phyloP scores from a whole-genome alignment of 64 coral and sea anemone species.

The Stichodactyla mertensii region DNA sequence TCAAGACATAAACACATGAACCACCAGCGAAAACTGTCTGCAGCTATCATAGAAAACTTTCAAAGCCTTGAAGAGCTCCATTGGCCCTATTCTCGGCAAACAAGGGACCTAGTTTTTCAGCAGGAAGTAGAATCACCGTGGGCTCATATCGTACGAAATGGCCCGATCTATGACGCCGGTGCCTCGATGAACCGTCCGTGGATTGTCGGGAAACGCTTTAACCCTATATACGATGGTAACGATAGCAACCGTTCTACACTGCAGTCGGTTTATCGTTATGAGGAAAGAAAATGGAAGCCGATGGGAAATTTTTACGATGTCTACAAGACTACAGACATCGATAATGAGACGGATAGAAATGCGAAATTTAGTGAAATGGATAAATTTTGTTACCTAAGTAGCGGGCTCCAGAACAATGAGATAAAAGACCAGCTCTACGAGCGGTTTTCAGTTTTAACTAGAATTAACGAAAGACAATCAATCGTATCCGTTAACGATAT shows the following conservation, averaged over 20 bases:
- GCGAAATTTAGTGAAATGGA: neutral
- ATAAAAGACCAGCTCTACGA: neutral
- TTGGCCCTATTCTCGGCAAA: neutral
- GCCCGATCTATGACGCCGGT: neutral
- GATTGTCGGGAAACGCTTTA: neutral
- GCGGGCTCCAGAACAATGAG: neutral
- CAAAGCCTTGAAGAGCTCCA: neutral
- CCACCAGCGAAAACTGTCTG: neutral
- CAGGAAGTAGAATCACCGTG: neutral
- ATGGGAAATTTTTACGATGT: neutral
- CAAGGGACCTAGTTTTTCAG: neutral
- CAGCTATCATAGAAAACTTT: constrained; percentile 4
- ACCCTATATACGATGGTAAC: neutral
- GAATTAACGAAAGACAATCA: neutral
- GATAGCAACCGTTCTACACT: neutral
- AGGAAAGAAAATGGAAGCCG: neutral
- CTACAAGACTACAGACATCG: neutral
- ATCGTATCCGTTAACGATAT: neutral
- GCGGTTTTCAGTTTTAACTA: neutral
- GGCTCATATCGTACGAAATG: neutral
- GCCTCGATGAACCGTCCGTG: neutral
- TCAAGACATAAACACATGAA: neutral
- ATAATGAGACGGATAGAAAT: neutral
- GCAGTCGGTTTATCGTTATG: neutral
- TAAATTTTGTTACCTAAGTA: neutral